Evolutionary conservation across 2,113 vertebrate species (phyloP).

Genomic region (Fulmarus glacialis): DNA sequence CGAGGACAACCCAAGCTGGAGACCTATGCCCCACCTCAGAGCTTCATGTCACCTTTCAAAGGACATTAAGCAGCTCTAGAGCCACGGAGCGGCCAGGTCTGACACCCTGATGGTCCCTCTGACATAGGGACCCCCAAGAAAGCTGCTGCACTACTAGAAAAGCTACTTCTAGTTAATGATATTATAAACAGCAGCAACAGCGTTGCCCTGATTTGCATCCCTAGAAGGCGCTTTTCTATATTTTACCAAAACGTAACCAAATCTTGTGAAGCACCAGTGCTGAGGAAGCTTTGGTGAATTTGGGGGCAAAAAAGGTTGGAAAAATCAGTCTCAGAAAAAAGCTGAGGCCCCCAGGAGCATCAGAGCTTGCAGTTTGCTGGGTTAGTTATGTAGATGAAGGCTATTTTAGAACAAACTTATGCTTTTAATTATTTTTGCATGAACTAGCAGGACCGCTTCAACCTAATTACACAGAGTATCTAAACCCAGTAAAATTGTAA

Average conservation of each 20-base stretch:
- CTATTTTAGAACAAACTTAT: background rate
- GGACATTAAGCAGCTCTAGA: background rate
- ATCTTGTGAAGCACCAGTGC: background rate
- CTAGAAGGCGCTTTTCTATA: background rate
- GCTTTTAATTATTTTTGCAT: background rate
- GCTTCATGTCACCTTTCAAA: background rate
- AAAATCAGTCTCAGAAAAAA: too few relatives aligned
- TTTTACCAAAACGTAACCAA: background rate
- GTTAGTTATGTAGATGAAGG: background rate
- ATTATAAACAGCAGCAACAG: background rate
- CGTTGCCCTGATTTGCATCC: background rate
- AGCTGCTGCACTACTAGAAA: background rate
- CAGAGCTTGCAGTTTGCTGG: background rate
- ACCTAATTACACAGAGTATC: fast-evolving
- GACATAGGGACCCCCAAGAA: too few relatives aligned
- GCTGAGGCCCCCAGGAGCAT: background rate
- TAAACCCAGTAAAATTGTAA: background rate
- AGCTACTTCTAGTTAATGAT: background rate
- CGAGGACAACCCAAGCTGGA: background rate
- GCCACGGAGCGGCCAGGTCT: fast-evolving
- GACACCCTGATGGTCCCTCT: too few relatives aligned
- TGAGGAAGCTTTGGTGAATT: too few relatives aligned
- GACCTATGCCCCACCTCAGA: background rate
- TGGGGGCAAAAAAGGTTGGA: background rate
- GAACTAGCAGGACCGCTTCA: background rate